Base-by-base conservation (phyloP, 1,140 invertebrate genomes). In the Trinorchestia longiramus region DNA sequence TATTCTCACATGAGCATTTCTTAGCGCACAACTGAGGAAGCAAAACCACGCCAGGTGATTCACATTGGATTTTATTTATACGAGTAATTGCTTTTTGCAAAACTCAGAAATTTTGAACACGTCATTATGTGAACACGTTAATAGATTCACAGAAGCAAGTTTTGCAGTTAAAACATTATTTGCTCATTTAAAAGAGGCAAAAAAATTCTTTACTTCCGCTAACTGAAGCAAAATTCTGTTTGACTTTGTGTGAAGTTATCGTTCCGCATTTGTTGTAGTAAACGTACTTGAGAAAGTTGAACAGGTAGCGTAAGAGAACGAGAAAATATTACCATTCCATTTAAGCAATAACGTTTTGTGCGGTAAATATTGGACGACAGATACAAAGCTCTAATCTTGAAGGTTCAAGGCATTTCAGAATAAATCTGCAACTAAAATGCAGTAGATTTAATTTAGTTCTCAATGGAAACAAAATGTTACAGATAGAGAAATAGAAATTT, bases 341-440 rank as follows among this genome's bases (percentile, higher is more conserved):
- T 62, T 62, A 96, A 92, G 44, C 41, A 53, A 62, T n/a, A n/a
- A 88, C 41, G n/a, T 95, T 87, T 87, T 87, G 47, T 95, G 45
- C n/a, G 36, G 45, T 87, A 43, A 95, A 95, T 45, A 42, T 62
- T 87, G 57, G 43, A 77, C 43, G 43, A 88, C n/a, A 77, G 62
- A 23, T 77, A 77, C 1, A 77, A 77, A 77, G 62, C 62, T 77
- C 62, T 77, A 36, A 77, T 77, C 28, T 77, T 77, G 28, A 11
- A 77, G 62, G 11, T 77, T 77, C 28, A 36, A 77, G 62, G 28
- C 28, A 19, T 77, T 87, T 95, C 90, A n/a, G 87, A 17, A 77
- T 3, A 3, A 36, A 36, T 77, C 62, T 77, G 28, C 3, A 77
- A 15, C 36, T 77, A 28, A 53, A 77, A 77, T 23, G 28, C 28